phyloP scores from a whole-genome alignment of 2,888 invertebrate genomes.

The Pristionchus mayeri region DNA sequence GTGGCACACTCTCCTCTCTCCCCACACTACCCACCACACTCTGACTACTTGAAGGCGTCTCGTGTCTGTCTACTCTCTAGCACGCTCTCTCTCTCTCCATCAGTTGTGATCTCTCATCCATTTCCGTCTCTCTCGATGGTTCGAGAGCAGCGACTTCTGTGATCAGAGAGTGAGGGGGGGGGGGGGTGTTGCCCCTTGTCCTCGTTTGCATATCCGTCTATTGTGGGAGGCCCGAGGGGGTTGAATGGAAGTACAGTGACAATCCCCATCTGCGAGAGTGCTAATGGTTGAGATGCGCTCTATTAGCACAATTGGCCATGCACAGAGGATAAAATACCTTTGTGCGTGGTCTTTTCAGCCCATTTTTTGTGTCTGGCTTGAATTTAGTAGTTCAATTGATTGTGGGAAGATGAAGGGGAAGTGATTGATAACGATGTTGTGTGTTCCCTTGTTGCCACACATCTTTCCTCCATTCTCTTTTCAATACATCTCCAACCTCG shows the following conservation, averaged over 20 bases:
- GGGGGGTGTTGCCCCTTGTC: conserved; percentile 12
- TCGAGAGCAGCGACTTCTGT: not conserved
- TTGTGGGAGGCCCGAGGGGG: not conserved
- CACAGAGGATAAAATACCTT: no score
- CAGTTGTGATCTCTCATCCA: not conserved
- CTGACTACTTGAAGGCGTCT: not conserved
- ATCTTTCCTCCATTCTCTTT: not conserved
- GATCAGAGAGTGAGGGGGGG: not conserved
- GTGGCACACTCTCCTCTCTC: conserved; percentile 1
- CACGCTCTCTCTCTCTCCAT: not conserved
- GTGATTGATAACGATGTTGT: conserved; percentile 38
- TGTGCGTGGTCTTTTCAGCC: not conserved
- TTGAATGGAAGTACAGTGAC: not conserved
- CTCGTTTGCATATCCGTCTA: conserved; percentile 43
- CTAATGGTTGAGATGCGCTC: not conserved
- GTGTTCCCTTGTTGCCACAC: not conserved
- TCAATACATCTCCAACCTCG: not conserved
- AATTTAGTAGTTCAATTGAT: not conserved
- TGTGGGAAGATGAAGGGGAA: not conserved
- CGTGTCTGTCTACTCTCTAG: not conserved
- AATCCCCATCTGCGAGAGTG: not conserved
- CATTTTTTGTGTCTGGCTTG: no score
- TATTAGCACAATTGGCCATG: not conserved
- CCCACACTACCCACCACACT: not conserved
- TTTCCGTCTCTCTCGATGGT: not conserved